Evolutionary conservation across 2,113 vertebrate genomes (phyloP).

Genomic region (Fregetta grallaria): DNA sequence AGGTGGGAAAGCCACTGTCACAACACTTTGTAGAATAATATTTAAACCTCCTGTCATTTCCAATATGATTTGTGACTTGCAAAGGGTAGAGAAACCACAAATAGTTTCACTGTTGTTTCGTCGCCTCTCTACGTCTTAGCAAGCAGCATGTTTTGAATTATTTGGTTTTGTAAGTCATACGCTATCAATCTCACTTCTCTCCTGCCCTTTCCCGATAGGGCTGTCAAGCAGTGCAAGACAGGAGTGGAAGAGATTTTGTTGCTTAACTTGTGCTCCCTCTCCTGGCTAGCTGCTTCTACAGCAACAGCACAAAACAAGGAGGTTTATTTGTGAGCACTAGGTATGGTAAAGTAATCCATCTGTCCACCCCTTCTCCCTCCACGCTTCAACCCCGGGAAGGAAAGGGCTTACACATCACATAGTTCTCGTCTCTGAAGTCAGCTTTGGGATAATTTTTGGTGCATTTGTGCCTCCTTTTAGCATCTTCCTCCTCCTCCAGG

Average conservation of each 20-base stretch:
- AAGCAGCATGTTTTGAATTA: not conserved
- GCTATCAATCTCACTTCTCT: accelerated
- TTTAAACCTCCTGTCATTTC: not conserved
- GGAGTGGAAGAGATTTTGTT: not conserved
- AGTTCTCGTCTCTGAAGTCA: not conserved
- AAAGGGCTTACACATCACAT: not conserved
- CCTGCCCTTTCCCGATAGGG: not conserved
- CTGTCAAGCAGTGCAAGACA: too few relatives aligned
- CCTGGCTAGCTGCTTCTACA: not conserved
- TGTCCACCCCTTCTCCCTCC: not conserved
- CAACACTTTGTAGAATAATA: not conserved
- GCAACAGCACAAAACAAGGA: not conserved
- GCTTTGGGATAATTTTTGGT: not conserved
- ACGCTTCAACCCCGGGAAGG: not conserved
- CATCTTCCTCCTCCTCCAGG: not conserved
- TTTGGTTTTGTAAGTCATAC: not conserved
- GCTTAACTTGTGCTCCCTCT: slow-evolving; percentile 44
- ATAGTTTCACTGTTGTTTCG: not conserved
- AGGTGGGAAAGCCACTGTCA: not conserved
- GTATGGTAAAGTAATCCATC: not conserved
- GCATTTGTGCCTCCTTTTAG: not conserved
- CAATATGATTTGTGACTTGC: not conserved
- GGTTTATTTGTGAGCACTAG: not conserved
- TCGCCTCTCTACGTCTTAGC: not conserved
- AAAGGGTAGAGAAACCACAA: not conserved